Base-by-base conservation (phyloP, 2,797 vertebrate genomes). In the Acanthornis magna region DNA sequence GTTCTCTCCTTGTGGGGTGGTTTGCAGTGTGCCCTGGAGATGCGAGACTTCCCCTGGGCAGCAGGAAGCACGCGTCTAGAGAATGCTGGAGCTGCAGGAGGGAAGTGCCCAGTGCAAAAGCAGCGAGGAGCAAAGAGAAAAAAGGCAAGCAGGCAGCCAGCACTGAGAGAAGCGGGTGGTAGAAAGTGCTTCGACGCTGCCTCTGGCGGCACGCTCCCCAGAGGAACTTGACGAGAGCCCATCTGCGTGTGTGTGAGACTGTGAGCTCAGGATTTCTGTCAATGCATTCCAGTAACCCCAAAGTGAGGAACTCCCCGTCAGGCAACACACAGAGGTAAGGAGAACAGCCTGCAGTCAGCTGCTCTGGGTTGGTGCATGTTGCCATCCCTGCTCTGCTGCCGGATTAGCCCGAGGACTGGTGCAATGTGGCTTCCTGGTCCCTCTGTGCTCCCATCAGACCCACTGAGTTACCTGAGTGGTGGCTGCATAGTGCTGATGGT, bases 291-390 rank as follows among this genome's bases (percentile, higher is more conserved):
- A 99, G 99, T 97, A 98, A 98, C 97, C 98, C 98, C 98, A 99
- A 99, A 99, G 98, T 99, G 98, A 99, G 99, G 98, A 99, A 99
- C 98, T 99, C 99, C 98, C 99, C 99, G 32, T 99, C 99, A 98
- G 98, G 99, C 98, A 99, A 99, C 98, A 98, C 99, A 96, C 99
- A 99, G 98, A 99, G 99, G 99, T 99, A 98, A 98, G 96, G 55
- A 81, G 43, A 62, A 67, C 98, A 82, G 61, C 38, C 60, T 53
- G 53, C 57, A 81, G 48, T 61, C 67, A 45, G 45, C 72, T 76
- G 67, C 72, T 92, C 27, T 50, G 67, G 60, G 21, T 34, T 54
- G 51, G 42, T 87, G 30, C 19, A 0, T 11, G 16, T 7, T 87
- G 50, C 67, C 60, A 7, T 36, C 78, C 6, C 19, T 48, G 38